Conservation (phyloP, 2,113 vertebrate genomes). For the Oncorhynchus masou region DNA sequence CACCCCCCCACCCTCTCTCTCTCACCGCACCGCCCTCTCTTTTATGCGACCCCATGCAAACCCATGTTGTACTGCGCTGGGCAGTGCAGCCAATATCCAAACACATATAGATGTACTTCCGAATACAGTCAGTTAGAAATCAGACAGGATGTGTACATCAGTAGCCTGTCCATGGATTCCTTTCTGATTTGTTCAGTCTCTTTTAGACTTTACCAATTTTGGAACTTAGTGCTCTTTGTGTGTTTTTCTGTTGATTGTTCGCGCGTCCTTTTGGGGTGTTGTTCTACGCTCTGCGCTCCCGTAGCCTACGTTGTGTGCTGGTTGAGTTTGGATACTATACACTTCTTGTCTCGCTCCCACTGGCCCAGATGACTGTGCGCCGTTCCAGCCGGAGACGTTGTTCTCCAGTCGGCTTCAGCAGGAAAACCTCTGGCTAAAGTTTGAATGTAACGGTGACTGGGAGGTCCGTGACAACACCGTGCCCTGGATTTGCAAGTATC, state of each 20-base stretch:
- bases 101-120: constrained; percentile 39
- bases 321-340: constrained; percentile 67
- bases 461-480: constrained; percentile 44
- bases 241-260: constrained; percentile 29
- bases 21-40: constrained; percentile 54
- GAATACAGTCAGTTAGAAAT: constrained; percentile 42
- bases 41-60: constrained; percentile 41
- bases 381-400: constrained; percentile 40
- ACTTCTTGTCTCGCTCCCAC: constrained; percentile 40
- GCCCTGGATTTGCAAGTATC: constrained; percentile 62
- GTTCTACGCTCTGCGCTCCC: no score
- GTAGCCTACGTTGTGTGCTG: constrained; percentile 33
- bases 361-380: constrained; percentile 73
- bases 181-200: constrained; percentile 27
- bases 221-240: constrained; percentile 40
- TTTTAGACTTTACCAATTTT: constrained; percentile 39
- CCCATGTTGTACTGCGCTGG: constrained; percentile 48
- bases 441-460: constrained; percentile 55
- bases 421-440: constrained; percentile 76
- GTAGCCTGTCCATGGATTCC: constrained; percentile 56
- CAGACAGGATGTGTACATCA: constrained; percentile 53
- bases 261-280: constrained; percentile 50
- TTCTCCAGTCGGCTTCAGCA: constrained; percentile 61
- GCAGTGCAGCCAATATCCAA: constrained; percentile 55
- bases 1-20: not conserved